Evolutionary conservation across 2,113 vertebrate genomes (phyloP).

Genomic region (Otocyon megalotis): DNA sequence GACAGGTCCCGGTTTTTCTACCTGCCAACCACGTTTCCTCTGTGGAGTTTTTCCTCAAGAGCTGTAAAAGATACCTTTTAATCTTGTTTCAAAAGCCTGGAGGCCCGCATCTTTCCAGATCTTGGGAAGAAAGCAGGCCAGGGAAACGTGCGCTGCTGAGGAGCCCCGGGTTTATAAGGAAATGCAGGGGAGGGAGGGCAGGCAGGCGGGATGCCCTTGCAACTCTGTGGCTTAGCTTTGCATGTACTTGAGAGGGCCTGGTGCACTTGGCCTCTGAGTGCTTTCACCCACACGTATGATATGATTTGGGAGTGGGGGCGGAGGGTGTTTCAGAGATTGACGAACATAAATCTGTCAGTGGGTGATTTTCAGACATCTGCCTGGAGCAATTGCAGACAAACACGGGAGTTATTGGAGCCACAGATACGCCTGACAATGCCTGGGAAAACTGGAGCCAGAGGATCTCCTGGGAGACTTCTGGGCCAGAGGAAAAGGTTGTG

Average conservation of each 20-base stretch:
- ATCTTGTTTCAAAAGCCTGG: slow-evolving; percentile 77
- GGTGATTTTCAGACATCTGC: slow-evolving; percentile 76
- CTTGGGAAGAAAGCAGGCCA: slow-evolving; percentile 63
- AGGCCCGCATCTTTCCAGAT: slow-evolving; percentile 73
- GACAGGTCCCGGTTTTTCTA: slow-evolving; percentile 81
- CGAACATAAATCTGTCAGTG: slow-evolving; percentile 69
- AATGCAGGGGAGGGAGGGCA: not conserved
- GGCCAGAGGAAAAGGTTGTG: not conserved
- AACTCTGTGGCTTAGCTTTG: not conserved
- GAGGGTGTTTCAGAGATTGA: slow-evolving; percentile 64
- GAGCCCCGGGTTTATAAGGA: not conserved
- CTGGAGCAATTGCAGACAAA: slow-evolving; percentile 35
- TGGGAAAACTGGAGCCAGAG: slow-evolving; percentile 46
- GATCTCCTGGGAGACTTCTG: not conserved
- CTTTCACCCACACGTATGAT: slow-evolving; percentile 50
- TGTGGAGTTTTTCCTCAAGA: slow-evolving; percentile 76
- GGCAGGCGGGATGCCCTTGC: slow-evolving; percentile 14
- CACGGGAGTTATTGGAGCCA: slow-evolving; percentile 25
- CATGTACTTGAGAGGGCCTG: slow-evolving; percentile 61
- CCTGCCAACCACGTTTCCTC: slow-evolving; percentile 82
- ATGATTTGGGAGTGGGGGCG: not conserved
- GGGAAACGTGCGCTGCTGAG: not conserved
- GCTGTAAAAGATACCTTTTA: slow-evolving; percentile 68
- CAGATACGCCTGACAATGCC: not conserved
- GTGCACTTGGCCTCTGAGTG: slow-evolving; percentile 60